Evolutionary conservation across 2,113 vertebrate genomes (phyloP).

Genomic region (Callopanchax toddi): DNA sequence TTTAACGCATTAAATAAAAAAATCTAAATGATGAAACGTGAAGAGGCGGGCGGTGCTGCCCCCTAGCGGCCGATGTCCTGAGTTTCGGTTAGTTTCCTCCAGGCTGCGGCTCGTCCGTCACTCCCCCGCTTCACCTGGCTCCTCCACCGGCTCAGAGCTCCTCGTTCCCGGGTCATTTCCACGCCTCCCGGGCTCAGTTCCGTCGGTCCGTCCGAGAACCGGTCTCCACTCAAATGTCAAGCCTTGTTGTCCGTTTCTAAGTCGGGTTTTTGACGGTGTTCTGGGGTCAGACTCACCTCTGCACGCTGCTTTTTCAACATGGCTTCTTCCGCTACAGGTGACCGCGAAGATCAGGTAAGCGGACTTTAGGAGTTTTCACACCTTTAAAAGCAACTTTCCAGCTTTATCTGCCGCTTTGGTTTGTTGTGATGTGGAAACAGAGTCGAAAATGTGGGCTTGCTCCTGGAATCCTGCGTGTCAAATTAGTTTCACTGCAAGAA

Average conservation of each 20-base stretch:
- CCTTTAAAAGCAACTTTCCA: not conserved
- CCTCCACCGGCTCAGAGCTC: slow-evolving; percentile 5
- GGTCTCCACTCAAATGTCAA: not conserved
- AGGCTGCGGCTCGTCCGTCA: slow-evolving; percentile 9
- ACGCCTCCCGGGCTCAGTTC: not conserved
- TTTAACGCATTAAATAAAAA: no score
- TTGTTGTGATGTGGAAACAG: not conserved
- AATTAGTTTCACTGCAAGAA: not conserved
- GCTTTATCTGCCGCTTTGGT: not conserved
- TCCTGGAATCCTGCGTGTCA: no score
- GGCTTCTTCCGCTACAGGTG: slow-evolving; percentile 74
- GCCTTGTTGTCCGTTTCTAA: not conserved
- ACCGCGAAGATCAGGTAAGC: slow-evolving; percentile 63
- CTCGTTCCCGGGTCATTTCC: not conserved
- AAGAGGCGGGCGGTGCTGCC: slow-evolving; percentile 12
- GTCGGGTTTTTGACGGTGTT: no score
- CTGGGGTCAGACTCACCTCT: slow-evolving; percentile 30
- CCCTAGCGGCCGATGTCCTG: slow-evolving; percentile 2
- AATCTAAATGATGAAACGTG: no score
- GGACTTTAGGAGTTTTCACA: not conserved
- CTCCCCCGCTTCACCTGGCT: slow-evolving; percentile 40
- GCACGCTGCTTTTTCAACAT: slow-evolving; percentile 55
- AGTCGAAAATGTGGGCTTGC: no score
- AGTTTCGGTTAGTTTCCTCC: not conserved
- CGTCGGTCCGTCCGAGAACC: not conserved